Percentiles rank a stretch among this genome's conserved stretches.
Conservation (phyloP, 2,113 vertebrate genomes). For the Willisornis vidua region DNA sequence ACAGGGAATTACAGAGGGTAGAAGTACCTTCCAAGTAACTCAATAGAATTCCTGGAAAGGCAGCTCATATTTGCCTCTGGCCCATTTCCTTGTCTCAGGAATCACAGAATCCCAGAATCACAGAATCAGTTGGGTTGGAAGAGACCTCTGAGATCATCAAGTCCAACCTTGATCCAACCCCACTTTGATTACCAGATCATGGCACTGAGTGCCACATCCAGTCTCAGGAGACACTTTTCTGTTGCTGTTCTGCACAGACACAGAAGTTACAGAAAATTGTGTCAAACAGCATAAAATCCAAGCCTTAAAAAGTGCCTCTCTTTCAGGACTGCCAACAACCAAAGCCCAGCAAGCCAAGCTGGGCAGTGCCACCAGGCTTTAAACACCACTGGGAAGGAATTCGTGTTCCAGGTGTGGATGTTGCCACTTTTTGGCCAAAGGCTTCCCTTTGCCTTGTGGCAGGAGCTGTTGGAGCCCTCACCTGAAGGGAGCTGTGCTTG, state of each 20-base stretch:
- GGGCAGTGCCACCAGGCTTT: not conserved
- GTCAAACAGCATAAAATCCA: not conserved
- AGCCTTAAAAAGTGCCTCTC: not conserved
- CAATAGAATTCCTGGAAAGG: not conserved
- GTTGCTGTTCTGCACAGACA: not conserved
- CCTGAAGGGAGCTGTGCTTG: not conserved
- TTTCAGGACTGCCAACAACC: not conserved
- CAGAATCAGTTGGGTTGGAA: too few relatives aligned
- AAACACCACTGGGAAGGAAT: not conserved
- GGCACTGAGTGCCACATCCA: too few relatives aligned
- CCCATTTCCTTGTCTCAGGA: not conserved
- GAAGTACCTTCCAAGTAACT: not conserved
- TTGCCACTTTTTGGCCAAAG: not conserved
- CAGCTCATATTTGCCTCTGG: not conserved
- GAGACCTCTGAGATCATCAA: too few relatives aligned
- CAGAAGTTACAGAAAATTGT: not conserved
- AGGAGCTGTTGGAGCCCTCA: not conserved
- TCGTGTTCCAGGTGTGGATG: not conserved
- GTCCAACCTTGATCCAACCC: too few relatives aligned
- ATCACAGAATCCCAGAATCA: too few relatives aligned
- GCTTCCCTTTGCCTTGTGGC: not conserved
- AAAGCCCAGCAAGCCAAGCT: not conserved
- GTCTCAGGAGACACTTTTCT: not conserved
- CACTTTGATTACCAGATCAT: too few relatives aligned
- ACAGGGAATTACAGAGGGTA: not conserved